A percentile compares a stretch with the other conserved stretches of the same genome.
Conservation (phyloP, 2,888 invertebrate genomes). For the Onthophagus sagittarius region DNA sequence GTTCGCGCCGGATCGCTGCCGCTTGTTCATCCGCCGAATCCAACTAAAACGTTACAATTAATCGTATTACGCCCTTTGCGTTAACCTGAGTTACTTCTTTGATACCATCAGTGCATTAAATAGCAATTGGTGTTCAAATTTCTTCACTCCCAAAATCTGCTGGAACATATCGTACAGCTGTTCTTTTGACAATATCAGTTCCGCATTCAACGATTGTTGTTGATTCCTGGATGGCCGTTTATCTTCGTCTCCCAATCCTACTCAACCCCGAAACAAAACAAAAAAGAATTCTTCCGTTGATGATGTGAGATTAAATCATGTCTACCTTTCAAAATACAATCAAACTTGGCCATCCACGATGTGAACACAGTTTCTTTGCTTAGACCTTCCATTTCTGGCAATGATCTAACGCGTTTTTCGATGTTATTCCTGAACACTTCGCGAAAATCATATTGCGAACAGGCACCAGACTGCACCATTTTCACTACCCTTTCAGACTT, state of each 20-base stretch:
- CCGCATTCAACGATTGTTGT: conserved; percentile 86
- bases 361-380: conserved; percentile 98
- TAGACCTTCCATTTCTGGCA: conserved; percentile 98
- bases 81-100: conserved; percentile 2
- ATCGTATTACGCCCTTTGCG: neutral
- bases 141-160: conserved; percentile 96
- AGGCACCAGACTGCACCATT: conserved; percentile 97
- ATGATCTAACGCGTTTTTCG: conserved; percentile 94
- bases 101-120: conserved; percentile 95
- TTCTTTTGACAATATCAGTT: conserved; percentile 95
- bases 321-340: conserved; percentile 92
- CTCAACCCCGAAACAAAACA: conserved; percentile 21
- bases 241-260: conserved; percentile 77
- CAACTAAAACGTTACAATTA: conserved; percentile 59
- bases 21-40: conserved; percentile 99
- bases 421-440: conserved; percentile 98
- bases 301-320: neutral
- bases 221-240: conserved; percentile 84
- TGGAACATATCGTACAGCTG: conserved; percentile 99
- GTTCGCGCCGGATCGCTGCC: conserved; percentile 95
- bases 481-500: conserved; percentile 94
- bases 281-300: neutral
- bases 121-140: conserved; percentile 98
- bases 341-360: conserved; percentile 99
- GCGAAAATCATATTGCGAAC: conserved; percentile 97